These are phyloP conservation scores for Xyrauchen texanus DNA, from an alignment of 2,113 vertebrate genomes.

Conservation along the genomic window DNA sequence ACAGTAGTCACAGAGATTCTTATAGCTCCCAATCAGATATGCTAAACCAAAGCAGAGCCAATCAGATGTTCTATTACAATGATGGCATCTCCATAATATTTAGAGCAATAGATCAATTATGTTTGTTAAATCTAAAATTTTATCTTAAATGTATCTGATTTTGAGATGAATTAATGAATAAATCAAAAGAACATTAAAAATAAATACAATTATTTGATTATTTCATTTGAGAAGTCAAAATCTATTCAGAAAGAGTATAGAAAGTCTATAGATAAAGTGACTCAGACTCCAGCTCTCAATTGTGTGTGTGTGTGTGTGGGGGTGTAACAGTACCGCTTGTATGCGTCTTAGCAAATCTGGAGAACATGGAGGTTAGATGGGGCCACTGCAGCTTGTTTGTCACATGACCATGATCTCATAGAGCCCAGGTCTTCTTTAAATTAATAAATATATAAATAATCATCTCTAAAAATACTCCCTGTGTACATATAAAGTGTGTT, in stretches of 20 bases:
- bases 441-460: conserved; percentile 84
- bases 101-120: neutral
- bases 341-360: neutral
- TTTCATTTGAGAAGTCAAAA: too few species aligned
- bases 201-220: too few species aligned
- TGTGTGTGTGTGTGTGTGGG: too few species aligned
- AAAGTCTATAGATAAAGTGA: too few species aligned
- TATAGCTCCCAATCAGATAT: neutral
- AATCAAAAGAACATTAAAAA: too few species aligned
- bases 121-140: too few species aligned
- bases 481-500: conserved; percentile 30
- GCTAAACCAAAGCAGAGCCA: neutral
- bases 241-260: too few species aligned
- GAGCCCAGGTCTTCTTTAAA: conserved; percentile 64
- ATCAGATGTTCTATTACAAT: neutral
- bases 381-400: neutral
- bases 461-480: conserved; percentile 49
- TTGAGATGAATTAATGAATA: too few species aligned
- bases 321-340: neutral
- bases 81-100: conserved; percentile 2
- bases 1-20: neutral
- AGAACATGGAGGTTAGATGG: conserved; percentile 30
- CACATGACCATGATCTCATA: conserved; percentile 33
- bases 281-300: conserved; percentile 31
- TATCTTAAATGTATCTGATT: too few species aligned